Evolutionary conservation across 1,140 invertebrate species (phyloP).

Genomic region (Trichonephila clavata): DNA sequence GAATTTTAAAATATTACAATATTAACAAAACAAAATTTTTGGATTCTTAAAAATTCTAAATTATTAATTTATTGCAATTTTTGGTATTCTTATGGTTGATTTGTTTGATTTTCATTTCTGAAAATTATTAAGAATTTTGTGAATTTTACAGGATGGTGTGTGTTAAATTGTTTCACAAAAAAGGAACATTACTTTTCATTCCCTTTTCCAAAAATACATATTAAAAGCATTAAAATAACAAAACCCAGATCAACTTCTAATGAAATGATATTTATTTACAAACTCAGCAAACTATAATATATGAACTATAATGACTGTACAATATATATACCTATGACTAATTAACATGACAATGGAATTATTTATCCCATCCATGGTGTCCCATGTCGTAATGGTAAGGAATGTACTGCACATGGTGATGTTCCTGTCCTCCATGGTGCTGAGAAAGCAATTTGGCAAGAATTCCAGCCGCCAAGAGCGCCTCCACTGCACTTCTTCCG

Average conservation of each 20-base stretch:
- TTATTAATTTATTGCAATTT: no score
- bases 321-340: background rate
- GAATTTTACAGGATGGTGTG: no score
- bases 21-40: no score
- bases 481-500: constrained; percentile 21
- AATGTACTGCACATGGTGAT: constrained; percentile 30
- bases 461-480: constrained; percentile 48
- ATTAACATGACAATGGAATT: background rate
- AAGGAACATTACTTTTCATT: no score
- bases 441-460: constrained; percentile 43
- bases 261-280: background rate
- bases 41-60: no score
- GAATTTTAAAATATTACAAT: no score
- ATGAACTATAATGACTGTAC: background rate
- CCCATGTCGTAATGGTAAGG: background rate
- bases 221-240: background rate
- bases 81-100: no score
- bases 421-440: background rate
- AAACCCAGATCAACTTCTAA: background rate
- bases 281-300: background rate
- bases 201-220: no score
- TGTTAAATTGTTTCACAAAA: no score
- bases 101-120: no score
- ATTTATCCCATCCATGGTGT: background rate
- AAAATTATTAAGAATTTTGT: no score